Conservation (phyloP, 1,140 invertebrate genomes). For the Drosophila sturtevanti region DNA sequence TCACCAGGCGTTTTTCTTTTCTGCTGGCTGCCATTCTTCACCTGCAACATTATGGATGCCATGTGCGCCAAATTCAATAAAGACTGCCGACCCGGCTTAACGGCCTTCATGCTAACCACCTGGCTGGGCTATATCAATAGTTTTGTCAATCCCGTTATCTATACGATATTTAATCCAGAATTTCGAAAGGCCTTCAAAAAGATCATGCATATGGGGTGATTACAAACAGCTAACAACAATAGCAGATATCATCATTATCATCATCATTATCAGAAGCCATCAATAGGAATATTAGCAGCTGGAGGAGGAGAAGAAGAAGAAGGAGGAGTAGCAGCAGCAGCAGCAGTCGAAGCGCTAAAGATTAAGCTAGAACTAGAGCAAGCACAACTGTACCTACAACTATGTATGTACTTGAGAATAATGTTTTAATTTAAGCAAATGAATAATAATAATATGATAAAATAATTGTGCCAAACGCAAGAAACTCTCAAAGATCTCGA, state of each 20-base stretch:
- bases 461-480: background rate
- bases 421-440: conserved; percentile 3
- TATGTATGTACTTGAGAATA: background rate
- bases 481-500: background rate
- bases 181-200: conserved; percentile 99
- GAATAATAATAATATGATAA: background rate
- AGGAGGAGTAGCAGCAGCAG: background rate
- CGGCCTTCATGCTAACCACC: conserved; percentile 96
- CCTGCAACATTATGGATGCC: conserved; percentile 98
- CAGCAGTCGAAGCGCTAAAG: background rate
- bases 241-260: conserved; percentile 7
- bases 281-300: no score
- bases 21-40: conserved; percentile 99
- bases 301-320: background rate
- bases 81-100: conserved; percentile 92
- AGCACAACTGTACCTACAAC: conserved; percentile 1
- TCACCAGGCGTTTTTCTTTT: conserved; percentile 93
- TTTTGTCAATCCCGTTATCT: conserved; percentile 99
- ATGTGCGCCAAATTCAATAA: conserved; percentile 92
- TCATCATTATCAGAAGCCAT: background rate
- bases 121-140: conserved; percentile 99
- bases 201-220: conserved; percentile 88
- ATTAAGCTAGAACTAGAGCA: background rate
- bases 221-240: conserved; percentile 30
- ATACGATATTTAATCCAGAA: conserved; percentile 99